Base-by-base conservation (phyloP, 2,888 invertebrate genomes). In the Furcula furcula region DNA sequence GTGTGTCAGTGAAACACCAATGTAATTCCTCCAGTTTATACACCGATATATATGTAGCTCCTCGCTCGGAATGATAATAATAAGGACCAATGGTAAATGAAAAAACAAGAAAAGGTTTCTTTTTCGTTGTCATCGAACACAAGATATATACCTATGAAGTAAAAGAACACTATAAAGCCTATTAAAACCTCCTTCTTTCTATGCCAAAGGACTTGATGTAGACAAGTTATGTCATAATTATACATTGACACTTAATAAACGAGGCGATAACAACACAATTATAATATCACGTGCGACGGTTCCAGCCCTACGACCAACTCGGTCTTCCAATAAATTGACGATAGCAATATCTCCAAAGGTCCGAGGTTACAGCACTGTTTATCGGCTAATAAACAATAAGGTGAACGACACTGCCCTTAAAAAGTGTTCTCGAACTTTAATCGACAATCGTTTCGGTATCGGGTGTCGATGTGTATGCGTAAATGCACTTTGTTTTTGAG, bases 261-360 rank as follows among this genome's bases (percentile, higher is more conserved):
- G 2, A 4, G 26, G n/a, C n/a, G 26, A 26, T 26, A 26, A 26
- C 14, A 13, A 26, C 14, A 26, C 26, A 26, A 26, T 14, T 14
- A 26, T 26, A 20, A 26, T 14, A 26, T 26, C 26, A 26, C 26
- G 26, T 26, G 26, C 14, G n/a, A 14, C 26, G 26, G 9, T 9
- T 26, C 14, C 14, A n/a, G 26, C 14, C 26, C 9, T 2, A 5
- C 9, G 14, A 22, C 26, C 12, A 14, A 29, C 46, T 36, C 36
- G 36, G 39, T 40, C 33, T 32, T 36, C 26, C 40, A 47, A 46
- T 47, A 46, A 50, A 49, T 29, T 40, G 32, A 44, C 52, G 49
- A 62, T 60, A 47, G 34, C 38, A 22, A 43, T 46, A 45, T 38
- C 42, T 28, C 27, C 28, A 36, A 43, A 31, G 44, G 36, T 13